Evolutionary conservation across 2,888 invertebrate genomes (phyloP).

Genomic region (Meiosimyza platycephala): DNA sequence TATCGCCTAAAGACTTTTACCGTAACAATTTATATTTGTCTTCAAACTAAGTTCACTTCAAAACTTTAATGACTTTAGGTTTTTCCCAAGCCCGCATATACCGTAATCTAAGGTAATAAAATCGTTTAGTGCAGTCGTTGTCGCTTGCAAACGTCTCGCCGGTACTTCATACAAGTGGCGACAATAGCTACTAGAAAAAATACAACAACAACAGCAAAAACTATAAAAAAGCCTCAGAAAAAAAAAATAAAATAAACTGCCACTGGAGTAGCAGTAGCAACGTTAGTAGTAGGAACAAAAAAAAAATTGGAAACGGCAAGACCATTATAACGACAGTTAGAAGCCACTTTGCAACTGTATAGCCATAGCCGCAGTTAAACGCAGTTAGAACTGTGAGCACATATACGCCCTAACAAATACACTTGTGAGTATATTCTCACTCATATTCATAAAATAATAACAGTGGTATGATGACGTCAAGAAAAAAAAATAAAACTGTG

Average conservation of each 20-base stretch:
- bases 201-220: neutral
- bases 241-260: no score
- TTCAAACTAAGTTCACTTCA: neutral
- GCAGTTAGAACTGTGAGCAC: conserved; percentile 4
- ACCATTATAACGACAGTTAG: conserved; percentile 31
- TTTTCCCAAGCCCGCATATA: conserved; percentile 18
- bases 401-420: neutral
- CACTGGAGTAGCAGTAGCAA: no score
- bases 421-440: neutral
- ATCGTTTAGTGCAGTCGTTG: conserved; percentile 13
- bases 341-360: conserved; percentile 30
- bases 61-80: neutral
- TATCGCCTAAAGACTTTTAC: neutral
- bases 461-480: neutral
- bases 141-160: conserved; percentile 6
- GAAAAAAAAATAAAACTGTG: no score
- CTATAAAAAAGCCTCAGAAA: no score
- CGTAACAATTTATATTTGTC: neutral
- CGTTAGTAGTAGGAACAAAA: neutral
- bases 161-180: conserved; percentile 14
- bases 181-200: conserved; percentile 6
- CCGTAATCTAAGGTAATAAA: neutral
- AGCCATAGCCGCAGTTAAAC: conserved; percentile 23
- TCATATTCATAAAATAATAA: neutral
- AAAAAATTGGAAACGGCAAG: neutral